Base-by-base conservation (phyloP, 2,888 invertebrate species). In the Tuta absoluta region DNA sequence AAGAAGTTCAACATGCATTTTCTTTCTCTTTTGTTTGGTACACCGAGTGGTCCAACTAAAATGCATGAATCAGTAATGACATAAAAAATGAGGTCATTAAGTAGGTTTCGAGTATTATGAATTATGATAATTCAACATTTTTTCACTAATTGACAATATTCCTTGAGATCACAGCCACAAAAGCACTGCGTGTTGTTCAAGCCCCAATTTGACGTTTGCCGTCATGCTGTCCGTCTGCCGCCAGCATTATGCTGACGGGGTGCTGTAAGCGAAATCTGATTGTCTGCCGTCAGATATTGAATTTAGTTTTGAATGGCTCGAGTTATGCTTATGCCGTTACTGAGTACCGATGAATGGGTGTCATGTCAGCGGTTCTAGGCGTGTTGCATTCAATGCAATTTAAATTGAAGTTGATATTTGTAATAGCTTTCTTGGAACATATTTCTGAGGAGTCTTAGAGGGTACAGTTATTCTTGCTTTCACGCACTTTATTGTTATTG, bases 221-320 rank as follows among this genome's bases (percentile, higher is more conserved):
- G 17, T 7, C 45, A 4, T 45, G 45, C 45, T 7, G 45, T 11
- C n/a, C n/a, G 17, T 45, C 45, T 45, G 11, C 45, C 45, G 4
- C 45, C 45, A 17, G 45, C n/a, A n/a, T 45, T 45, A 45, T 45
- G 56, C 56, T 56, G 56, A 56, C 56, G 56, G 56, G 4, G 28
- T n/a, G 28, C 33, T 53, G 56, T 24, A 56, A 56, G 56, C 56
- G 56, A 56, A 56, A 28, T 56, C 24, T 24, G 56, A 56, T 56
- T 56, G 56, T 56, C 56, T 56, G 28, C 1, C 14, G 28, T 7
- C 23, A 14, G 14, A 56, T 33, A 56, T 56, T 56, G 56, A 56
- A 56, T 33, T 56, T 24, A 56, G n/a, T 14, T 33, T 56, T 33
- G 56, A 56, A 56, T 56, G n/a, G 24, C 7, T 56, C 56, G 56